These are phyloP conservation scores for Lamellibrachia columna DNA, from an alignment of 2,888 invertebrate genomes.

Conservation along the genomic window DNA sequence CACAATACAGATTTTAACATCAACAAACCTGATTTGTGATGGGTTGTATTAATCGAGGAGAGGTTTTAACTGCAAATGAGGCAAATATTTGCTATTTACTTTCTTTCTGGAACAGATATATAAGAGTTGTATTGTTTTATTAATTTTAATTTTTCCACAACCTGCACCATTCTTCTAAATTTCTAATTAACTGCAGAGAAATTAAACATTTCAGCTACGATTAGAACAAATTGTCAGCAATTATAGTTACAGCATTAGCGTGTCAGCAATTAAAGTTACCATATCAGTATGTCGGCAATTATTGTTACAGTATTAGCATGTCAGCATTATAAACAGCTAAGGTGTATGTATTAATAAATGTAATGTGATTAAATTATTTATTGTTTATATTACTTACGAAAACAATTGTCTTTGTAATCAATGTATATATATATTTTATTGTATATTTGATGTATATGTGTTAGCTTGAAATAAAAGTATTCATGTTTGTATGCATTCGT, in stretches of 20 bases:
- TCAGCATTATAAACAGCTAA: too few species aligned
- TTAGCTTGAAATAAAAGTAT: background rate
- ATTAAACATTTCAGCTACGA: background rate
- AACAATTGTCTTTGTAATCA: background rate
- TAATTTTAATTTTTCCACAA: too few species aligned
- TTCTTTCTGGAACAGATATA: too few species aligned
- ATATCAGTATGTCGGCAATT: background rate
- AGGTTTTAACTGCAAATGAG: too few species aligned
- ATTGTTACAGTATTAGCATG: too few species aligned
- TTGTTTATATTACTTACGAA: background rate
- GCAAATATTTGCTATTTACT: too few species aligned
- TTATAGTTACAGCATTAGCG: background rate
- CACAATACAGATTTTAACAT: too few species aligned
- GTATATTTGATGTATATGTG: constrained; percentile 8
- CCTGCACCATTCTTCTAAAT: too few species aligned
- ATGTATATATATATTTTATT: background rate
- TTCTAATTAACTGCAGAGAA: too few species aligned
- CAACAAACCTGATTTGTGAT: too few species aligned
- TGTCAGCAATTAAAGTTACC: background rate
- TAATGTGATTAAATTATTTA: background rate
- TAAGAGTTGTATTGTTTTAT: too few species aligned
- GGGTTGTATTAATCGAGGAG: too few species aligned
- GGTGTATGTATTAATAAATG: background rate
- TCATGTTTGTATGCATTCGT: background rate
- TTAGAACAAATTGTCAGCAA: background rate